Evolutionary conservation across 2,888 invertebrate species (phyloP), one percentile per base, ranked within the genome.

Genomic region (Campaea margaritaria): DNA sequence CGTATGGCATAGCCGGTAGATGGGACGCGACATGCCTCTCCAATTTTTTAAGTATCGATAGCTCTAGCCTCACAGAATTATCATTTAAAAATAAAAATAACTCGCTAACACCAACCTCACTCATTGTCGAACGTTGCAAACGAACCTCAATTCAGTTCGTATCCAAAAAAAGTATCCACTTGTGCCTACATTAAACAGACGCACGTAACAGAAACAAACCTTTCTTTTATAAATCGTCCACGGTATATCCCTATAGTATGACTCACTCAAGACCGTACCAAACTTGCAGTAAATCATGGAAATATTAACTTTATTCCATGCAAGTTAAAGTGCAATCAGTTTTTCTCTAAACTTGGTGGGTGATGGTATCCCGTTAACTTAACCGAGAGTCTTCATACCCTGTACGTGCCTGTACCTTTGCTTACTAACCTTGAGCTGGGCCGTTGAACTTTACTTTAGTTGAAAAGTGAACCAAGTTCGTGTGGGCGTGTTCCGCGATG

Each of bases 301-400:
- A 53, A 47, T 45, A 31, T 15, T 11, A 52, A 47, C 58, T 42
- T 51, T 64, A 64, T 45, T 15, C 15, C 3, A 7, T 42, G 12
- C 7, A 0, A 0, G 0, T 12, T 62, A 58, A n/a, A 46, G 62
- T 43, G 12, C 43, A 51, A 38, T 0, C 10, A 21, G 42, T 7
- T 62, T 52, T 7, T 38, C 11, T 43, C 5, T 34, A 15, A 4
- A 34, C 28, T 65, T 69, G 52, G 67, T 43, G 39, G 52, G 48
- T 55, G 43, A 39, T 51, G 50, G 48, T 45, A 49, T 67, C 70
- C 76, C 76, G 76, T 76, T 76, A 72, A 36, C 34, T 72, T 76
- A 64, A 50, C 58, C 42, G 51, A 52, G 51, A 52, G 73, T 66
- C 21, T 65, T 59, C 58, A 64, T 64, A 67, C 74, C 72, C 74